Conservation (phyloP, 2,113 vertebrate genomes). For the Cololabis saira region DNA sequence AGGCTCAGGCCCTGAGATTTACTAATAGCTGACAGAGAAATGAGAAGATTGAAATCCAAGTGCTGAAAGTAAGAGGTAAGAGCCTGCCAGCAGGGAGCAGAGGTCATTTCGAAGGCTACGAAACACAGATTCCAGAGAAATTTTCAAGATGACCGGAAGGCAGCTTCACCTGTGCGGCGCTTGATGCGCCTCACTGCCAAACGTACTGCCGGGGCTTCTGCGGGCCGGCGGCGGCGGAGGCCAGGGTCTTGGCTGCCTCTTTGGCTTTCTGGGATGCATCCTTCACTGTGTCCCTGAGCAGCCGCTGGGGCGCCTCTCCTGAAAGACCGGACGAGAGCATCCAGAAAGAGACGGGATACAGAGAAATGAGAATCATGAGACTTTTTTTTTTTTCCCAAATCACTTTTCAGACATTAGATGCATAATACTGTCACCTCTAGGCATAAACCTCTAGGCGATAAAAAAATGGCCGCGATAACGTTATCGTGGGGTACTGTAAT, state of each 20-base stretch:
- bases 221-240: constrained; percentile 64
- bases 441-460: too few relatives aligned
- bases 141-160: constrained; percentile 9
- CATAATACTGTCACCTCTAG: too few relatives aligned
- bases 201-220: constrained; percentile 79
- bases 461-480: too few relatives aligned
- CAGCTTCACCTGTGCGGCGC: neutral
- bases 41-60: neutral
- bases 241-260: constrained; percentile 76
- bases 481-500: too few relatives aligned
- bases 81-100: neutral
- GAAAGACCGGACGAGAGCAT: neutral
- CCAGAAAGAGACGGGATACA: neutral
- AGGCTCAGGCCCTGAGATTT: constrained; percentile 52
- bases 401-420: neutral
- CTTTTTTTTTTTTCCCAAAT: too few relatives aligned
- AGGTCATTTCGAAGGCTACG: neutral
- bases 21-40: neutral
- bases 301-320: constrained; percentile 76
- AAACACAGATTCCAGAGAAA: too few relatives aligned
- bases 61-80: neutral
- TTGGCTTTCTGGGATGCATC: constrained; percentile 74
- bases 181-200: constrained; percentile 47
- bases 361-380: too few relatives aligned
- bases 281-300: constrained; percentile 72